These are phyloP conservation scores for Cataglyphis hispanica DNA, from an alignment of 1,140 invertebrate genomes.

Conservation along the genomic window DNA sequence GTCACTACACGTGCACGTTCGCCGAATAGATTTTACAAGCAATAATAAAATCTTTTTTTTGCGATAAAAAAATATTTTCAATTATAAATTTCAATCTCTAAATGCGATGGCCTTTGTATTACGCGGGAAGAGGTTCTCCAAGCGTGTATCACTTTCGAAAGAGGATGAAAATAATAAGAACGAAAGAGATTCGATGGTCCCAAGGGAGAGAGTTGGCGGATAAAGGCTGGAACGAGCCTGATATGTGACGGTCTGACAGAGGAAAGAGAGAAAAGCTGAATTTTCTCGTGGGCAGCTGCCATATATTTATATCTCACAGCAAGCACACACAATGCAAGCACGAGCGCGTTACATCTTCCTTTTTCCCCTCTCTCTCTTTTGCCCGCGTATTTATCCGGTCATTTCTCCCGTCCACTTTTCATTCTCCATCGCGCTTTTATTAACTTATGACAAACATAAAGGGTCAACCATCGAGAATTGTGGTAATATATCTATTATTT, in stretches of 20 bases:
- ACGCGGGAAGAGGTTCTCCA: not conserved
- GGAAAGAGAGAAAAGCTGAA: slow-evolving; percentile 34
- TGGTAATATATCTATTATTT: slow-evolving; percentile 46
- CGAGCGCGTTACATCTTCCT: not conserved
- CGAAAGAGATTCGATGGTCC: not conserved
- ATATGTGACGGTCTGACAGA: slow-evolving; percentile 46
- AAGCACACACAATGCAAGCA: slow-evolving; percentile 14
- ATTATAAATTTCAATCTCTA: slow-evolving; percentile 22
- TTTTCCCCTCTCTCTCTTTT: not conserved
- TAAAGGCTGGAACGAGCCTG: slow-evolving; percentile 34
- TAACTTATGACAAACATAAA: not conserved
- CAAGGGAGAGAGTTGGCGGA: slow-evolving; percentile 9
- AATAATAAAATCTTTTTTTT: not conserved
- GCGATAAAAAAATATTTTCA: not conserved
- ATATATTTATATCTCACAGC: slow-evolving; percentile 52
- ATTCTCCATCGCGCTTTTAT: not conserved
- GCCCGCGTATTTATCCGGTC: not conserved
- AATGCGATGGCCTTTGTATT: not conserved
- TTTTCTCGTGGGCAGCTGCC: slow-evolving; percentile 30
- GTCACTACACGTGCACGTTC: not conserved
- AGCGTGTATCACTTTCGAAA: not conserved
- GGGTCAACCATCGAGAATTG: not conserved
- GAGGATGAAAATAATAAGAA: slow-evolving; percentile 30
- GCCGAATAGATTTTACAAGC: not conserved
- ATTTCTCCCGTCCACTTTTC: slow-evolving; percentile 19